These are phyloP conservation scores for Notarius quadriscutis DNA, from an alignment of 2,113 vertebrate species.

Conservation along the genomic window DNA sequence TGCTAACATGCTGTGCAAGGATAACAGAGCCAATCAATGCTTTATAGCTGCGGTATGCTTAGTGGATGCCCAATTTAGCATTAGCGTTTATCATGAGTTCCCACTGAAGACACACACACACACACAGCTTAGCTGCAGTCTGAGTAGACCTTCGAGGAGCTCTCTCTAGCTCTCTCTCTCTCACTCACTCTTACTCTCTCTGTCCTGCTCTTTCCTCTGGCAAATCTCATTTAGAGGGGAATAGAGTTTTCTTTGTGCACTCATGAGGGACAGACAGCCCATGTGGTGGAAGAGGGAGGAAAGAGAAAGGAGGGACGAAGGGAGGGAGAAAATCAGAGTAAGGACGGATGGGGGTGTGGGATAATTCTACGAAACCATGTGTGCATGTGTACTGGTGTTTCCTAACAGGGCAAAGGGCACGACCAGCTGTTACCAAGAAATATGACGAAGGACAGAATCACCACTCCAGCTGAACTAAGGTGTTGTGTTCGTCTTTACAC, in stretches of 20 bases:
- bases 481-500: not conserved
- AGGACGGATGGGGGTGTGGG: constrained; percentile 10
- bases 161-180: not conserved
- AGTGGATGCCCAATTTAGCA: constrained; percentile 38
- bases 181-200: constrained; percentile 9
- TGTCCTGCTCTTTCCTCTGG: constrained; percentile 30
- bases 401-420: constrained; percentile 23
- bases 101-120: constrained; percentile 36
- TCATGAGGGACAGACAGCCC: constrained; percentile 61
- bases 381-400: constrained; percentile 40
- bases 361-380: constrained; percentile 9
- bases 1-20: not conserved
- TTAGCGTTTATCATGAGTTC: constrained; percentile 34
- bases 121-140: constrained; percentile 33
- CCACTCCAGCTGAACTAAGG: constrained; percentile 10
- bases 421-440: constrained; percentile 49
- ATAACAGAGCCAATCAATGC: constrained; percentile 6
- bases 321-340: constrained; percentile 31
- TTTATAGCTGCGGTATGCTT: constrained; percentile 21
- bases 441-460: constrained; percentile 21
- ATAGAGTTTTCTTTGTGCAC: constrained; percentile 63
- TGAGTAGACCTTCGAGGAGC: constrained; percentile 15
- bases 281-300: constrained; percentile 51
- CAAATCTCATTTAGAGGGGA: constrained; percentile 65
- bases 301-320: constrained; percentile 18